These are phyloP conservation scores for Herpailurus yagouaroundi DNA, from an alignment of 2,113 vertebrate genomes.

Conservation along the genomic window DNA sequence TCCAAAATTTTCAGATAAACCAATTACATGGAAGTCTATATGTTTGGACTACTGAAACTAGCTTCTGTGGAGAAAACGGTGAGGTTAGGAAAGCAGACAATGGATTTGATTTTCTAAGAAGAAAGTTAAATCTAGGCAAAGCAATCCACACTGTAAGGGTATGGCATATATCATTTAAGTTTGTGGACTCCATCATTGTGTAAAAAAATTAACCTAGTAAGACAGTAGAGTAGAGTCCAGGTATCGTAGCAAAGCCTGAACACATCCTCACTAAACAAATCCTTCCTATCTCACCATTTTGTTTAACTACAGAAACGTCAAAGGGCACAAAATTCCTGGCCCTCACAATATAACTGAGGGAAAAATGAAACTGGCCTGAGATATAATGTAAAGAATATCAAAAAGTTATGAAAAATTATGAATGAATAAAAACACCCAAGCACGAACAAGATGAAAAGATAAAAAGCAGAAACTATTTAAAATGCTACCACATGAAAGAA, in stretches of 20 bases:
- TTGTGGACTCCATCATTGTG: neutral
- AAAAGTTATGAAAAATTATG: neutral
- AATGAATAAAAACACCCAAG: neutral
- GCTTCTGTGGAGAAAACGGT: neutral
- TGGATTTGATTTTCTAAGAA: neutral
- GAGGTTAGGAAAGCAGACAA: neutral
- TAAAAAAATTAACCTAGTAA: neutral
- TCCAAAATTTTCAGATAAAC: neutral
- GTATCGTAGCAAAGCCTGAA: neutral
- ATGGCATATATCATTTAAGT: neutral
- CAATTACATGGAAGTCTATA: neutral
- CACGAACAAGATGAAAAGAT: neutral
- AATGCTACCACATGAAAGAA: neutral
- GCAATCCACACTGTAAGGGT: neutral
- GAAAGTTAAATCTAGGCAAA: neutral
- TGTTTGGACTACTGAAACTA: neutral
- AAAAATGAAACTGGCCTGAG: neutral
- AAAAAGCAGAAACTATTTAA: neutral
- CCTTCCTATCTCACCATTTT: neutral
- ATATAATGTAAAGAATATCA: neutral
- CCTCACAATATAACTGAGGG: neutral
- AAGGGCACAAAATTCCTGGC: neutral
- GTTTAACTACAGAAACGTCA: neutral
- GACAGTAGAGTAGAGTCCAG: neutral
- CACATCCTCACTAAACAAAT: neutral